Percentiles rank a stretch among this genome's conserved stretches.
phyloP scores from a whole-genome alignment of 2,797 vertebrate species.

The Anniella stebbinsi region DNA sequence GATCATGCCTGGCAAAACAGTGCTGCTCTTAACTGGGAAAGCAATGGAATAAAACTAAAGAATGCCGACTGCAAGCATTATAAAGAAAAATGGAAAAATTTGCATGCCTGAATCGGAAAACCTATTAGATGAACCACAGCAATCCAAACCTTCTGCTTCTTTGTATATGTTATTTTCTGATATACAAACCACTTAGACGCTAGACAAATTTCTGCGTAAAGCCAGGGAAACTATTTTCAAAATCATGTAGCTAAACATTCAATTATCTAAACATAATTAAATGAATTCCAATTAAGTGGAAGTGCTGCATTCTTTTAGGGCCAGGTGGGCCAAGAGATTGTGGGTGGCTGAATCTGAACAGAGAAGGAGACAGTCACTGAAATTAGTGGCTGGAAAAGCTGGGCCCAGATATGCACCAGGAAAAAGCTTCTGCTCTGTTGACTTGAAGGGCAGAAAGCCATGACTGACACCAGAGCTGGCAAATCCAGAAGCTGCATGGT shows the following conservation, averaged over 20 bases:
- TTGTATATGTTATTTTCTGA: background rate
- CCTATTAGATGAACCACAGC: background rate
- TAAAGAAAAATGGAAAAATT: background rate
- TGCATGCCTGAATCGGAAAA: background rate
- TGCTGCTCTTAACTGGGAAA: background rate
- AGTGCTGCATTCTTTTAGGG: background rate
- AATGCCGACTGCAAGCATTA: background rate
- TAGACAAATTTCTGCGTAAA: background rate
- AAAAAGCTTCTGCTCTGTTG: background rate
- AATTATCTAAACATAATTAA: background rate
- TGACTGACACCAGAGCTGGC: background rate
- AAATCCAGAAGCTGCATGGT: background rate
- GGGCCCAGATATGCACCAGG: background rate
- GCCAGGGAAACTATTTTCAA: background rate
- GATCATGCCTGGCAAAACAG: background rate
- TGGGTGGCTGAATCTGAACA: background rate
- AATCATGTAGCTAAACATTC: background rate
- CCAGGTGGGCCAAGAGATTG: background rate
- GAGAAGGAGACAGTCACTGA: background rate
- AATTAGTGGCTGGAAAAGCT: background rate
- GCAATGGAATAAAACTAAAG: background rate
- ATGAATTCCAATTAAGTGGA: background rate
- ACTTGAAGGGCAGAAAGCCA: background rate
- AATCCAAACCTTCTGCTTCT: background rate
- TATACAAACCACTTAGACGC: background rate